These are phyloP conservation scores for Tipula unca DNA, from an alignment of 2,888 invertebrate genomes.

Conservation along the genomic window DNA sequence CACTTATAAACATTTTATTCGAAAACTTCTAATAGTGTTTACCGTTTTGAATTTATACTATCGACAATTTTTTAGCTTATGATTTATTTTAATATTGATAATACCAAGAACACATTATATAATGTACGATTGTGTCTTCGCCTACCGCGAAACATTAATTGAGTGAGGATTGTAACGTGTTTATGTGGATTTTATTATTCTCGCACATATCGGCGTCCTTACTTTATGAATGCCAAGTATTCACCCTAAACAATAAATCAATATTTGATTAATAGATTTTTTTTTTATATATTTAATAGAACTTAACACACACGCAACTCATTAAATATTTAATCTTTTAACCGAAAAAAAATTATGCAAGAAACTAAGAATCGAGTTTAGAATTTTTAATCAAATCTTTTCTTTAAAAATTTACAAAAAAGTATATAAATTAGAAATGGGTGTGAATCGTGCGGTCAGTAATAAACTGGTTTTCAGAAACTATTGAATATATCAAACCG, in stretches of 20 bases:
- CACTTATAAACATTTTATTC: background rate
- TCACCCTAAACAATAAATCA: background rate
- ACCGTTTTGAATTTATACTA: background rate
- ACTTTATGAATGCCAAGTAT: background rate
- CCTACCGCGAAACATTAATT: background rate
- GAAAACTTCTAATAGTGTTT: background rate
- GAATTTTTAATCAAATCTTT: background rate
- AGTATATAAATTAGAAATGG: background rate
- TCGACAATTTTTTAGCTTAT: background rate
- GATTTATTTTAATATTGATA: background rate
- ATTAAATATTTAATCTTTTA: background rate
- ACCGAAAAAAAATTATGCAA: slow-evolving; percentile 1
- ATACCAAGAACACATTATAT: background rate
- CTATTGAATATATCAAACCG: background rate
- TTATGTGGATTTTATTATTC: background rate
- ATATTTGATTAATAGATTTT: no score
- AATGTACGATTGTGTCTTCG: background rate
- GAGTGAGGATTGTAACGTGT: background rate
- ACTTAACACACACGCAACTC: background rate
- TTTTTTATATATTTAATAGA: background rate
- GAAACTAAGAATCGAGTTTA: background rate
- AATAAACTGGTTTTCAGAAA: background rate
- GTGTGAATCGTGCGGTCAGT: background rate
- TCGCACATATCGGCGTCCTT: background rate
- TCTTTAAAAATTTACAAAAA: background rate